These are phyloP conservation scores for Lacerta agilis DNA, from an alignment of 2,797 vertebrate genomes.

Conservation along the genomic window DNA sequence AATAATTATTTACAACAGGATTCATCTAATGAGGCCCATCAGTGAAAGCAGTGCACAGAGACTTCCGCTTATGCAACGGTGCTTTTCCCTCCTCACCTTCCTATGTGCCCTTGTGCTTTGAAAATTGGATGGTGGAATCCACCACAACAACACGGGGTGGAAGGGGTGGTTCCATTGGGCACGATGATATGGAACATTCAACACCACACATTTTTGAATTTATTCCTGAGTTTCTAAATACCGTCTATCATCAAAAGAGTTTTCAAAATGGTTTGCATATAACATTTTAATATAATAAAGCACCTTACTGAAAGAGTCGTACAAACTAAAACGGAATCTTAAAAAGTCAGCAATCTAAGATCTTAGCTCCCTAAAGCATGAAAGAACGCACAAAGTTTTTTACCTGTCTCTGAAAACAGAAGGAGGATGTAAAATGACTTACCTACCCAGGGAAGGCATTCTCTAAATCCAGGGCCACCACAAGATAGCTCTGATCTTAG, in stretches of 20 bases:
- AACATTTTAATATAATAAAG: not conserved
- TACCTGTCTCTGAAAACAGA: not conserved
- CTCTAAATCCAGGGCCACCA: not conserved
- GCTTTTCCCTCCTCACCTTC: no score
- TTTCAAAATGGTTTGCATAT: not conserved
- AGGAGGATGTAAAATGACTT: not conserved
- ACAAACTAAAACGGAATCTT: not conserved
- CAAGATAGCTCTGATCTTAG: not conserved
- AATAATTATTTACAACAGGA: not conserved
- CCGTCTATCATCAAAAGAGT: not conserved
- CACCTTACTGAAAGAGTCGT: not conserved
- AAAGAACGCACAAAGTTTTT: not conserved
- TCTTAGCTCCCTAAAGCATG: not conserved
- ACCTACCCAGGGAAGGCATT: not conserved
- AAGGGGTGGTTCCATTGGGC: no score
- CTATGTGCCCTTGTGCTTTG: no score
- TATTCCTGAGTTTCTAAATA: no score
- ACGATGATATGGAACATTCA: no score
- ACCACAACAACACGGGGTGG: no score
- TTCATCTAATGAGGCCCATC: no score
- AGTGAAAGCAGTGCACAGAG: no score
- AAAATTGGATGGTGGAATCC: no score
- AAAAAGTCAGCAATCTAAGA: not conserved
- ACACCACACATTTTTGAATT: no score
- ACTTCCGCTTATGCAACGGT: no score